Evolutionary conservation across 2,888 invertebrate genomes (phyloP).

Genomic region (Podabrus alpinus): DNA sequence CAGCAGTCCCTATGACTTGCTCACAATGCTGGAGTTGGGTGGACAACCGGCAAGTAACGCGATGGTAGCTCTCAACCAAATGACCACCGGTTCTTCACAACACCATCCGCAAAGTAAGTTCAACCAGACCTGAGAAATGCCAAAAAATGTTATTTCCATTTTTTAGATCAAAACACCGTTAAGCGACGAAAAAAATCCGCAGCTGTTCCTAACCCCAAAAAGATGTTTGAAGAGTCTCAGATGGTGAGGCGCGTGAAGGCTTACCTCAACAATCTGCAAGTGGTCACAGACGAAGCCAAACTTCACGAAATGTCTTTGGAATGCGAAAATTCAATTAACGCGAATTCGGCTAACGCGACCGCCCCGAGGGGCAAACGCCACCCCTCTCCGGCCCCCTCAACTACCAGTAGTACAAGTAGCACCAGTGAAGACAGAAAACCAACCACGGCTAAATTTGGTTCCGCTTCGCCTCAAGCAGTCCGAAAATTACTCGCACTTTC

Average conservation of each 20-base stretch:
- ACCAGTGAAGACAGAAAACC: constrained; percentile 75
- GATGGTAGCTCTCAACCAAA: constrained; percentile 86
- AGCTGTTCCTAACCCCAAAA: constrained; percentile 92
- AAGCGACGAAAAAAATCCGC: constrained; percentile 88
- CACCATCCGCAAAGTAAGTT: constrained; percentile 54
- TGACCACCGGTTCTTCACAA: constrained; percentile 74
- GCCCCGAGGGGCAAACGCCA: constrained; percentile 58
- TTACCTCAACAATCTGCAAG: constrained; percentile 90
- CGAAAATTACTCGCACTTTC: constrained; percentile 92
- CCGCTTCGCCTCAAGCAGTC: constrained; percentile 96
- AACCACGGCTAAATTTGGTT: constrained; percentile 71
- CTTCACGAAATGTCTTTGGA: constrained; percentile 87
- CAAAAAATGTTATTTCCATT: constrained; percentile 7
- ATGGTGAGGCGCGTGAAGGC: constrained; percentile 97
- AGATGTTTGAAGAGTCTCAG: constrained; percentile 98
- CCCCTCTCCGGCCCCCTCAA: constrained; percentile 89
- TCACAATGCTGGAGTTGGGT: constrained; percentile 82
- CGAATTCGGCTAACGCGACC: constrained; percentile 52
- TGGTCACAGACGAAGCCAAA: constrained; percentile 88
- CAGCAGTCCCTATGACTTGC: constrained; percentile 87
- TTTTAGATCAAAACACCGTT: constrained; percentile 79
- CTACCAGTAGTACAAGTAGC: constrained; percentile 89
- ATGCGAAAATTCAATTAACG: constrained; percentile 72
- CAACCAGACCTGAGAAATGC: background rate
- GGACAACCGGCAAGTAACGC: constrained; percentile 87